Percentiles rank a stretch among this genome's conserved stretches.
These are phyloP conservation scores for Trichonephila clavata DNA, from an alignment of 1,140 invertebrate species.

Conservation along the genomic window DNA sequence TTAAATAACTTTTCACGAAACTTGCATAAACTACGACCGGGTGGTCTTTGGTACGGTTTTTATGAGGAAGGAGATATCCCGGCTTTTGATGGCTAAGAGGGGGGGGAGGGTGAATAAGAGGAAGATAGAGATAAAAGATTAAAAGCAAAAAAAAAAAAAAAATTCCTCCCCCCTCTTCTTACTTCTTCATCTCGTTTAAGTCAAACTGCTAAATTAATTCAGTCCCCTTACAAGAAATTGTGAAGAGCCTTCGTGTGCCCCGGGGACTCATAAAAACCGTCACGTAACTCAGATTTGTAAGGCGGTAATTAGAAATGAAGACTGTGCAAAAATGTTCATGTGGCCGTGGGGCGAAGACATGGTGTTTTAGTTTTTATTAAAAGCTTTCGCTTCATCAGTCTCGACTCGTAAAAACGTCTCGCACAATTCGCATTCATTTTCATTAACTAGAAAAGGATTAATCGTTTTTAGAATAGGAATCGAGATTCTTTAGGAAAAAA, in stretches of 20 bases:
- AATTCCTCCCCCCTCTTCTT: too few species aligned
- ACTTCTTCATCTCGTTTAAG: neutral
- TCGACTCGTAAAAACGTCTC: constrained; percentile 40
- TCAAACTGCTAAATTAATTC: constrained; percentile 49
- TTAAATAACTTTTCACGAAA: constrained; percentile 60
- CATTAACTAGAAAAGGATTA: constrained; percentile 29
- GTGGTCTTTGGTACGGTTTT: constrained; percentile 43
- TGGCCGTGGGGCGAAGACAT: constrained; percentile 15
- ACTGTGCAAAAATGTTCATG: constrained; percentile 29
- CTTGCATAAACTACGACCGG: constrained; percentile 10
- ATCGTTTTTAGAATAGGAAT: constrained; percentile 26
- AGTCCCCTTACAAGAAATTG: neutral
- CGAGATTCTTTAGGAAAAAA: neutral
- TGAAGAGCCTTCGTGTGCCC: neutral
- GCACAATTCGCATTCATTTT: constrained; percentile 41
- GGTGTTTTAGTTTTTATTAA: neutral
- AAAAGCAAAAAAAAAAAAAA: neutral
- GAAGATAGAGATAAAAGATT: neutral
- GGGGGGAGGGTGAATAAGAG: neutral
- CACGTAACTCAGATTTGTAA: constrained; percentile 27
- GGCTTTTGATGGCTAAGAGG: neutral
- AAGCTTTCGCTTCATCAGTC: neutral
- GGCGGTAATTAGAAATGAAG: constrained; percentile 34
- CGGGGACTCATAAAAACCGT: neutral
- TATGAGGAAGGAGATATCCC: constrained; percentile 38